Conservation (phyloP, 2,888 invertebrate species). For the Megaustenia siamemsis region DNA sequence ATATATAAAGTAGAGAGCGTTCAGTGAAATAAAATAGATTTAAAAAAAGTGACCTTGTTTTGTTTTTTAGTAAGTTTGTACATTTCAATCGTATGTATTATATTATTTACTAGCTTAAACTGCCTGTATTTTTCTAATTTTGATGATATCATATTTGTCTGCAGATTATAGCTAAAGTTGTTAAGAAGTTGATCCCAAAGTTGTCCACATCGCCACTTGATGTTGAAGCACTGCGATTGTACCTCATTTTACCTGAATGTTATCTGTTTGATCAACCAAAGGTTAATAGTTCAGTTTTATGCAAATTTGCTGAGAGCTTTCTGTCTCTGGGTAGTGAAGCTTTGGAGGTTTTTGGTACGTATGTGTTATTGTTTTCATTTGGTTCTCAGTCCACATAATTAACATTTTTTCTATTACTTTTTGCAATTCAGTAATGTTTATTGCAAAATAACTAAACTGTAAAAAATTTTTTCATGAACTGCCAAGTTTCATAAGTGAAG, state of each 20-base stretch:
- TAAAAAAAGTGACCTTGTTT: no score
- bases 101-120: background rate
- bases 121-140: no score
- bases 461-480: no score
- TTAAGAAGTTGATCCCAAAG: conserved; percentile 63
- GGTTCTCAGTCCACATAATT: background rate
- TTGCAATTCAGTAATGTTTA: background rate
- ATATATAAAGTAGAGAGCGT: no score
- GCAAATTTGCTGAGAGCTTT: conserved; percentile 88
- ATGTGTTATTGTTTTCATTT: background rate
- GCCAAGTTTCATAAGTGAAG: background rate
- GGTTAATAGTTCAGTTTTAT: conserved; percentile 84
- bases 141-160: background rate
- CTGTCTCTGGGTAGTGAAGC: conserved; percentile 86
- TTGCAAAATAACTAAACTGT: background rate
- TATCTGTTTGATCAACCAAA: conserved; percentile 91
- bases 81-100: background rate
- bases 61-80: no score
- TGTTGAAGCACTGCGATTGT: conserved; percentile 91
- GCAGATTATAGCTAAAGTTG: conserved; percentile 67
- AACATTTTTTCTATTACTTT: background rate
- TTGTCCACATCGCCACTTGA: conserved; percentile 83
- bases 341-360: conserved; percentile 84
- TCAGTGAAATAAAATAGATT: no score
- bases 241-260: conserved; percentile 90